Evolutionary conservation across 2,888 invertebrate genomes (phyloP).

Genomic region (Philonicus albiceps): DNA sequence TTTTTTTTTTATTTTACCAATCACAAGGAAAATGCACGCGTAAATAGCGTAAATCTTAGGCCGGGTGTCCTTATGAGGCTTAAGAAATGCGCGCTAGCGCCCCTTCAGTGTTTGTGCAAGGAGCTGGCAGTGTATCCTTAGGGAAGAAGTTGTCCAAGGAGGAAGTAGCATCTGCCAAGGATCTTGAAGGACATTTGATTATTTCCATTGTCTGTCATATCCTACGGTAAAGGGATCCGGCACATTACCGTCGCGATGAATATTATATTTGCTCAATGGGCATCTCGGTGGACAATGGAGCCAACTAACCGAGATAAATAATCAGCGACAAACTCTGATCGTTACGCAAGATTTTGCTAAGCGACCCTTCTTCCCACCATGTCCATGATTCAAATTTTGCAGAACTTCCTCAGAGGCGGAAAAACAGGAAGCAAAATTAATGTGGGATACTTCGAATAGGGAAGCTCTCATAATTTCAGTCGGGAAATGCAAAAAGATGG

Average conservation of each 20-base stretch:
- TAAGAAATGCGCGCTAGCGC: slow-evolving; percentile 30
- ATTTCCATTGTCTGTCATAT: slow-evolving; percentile 24
- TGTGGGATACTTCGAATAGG: background rate
- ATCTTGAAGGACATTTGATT: slow-evolving; percentile 39
- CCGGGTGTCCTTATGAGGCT: slow-evolving; percentile 13
- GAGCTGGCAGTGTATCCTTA: background rate
- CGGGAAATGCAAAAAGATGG: background rate
- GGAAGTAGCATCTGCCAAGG: slow-evolving; percentile 39
- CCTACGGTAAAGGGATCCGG: slow-evolving; percentile 16
- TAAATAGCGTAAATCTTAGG: slow-evolving; percentile 29
- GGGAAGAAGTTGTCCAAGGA: slow-evolving; percentile 23
- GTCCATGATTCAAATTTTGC: background rate
- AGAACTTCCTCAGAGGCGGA: background rate
- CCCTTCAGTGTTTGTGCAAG: slow-evolving; percentile 30
- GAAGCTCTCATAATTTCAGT: slow-evolving; percentile 10
- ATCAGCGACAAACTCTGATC: background rate
- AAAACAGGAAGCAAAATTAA: background rate
- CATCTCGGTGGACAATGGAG: slow-evolving; percentile 5
- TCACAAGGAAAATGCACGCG: slow-evolving; percentile 2
- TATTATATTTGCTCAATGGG: slow-evolving; percentile 35
- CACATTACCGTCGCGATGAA: slow-evolving; percentile 11
- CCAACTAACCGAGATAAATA: slow-evolving; percentile 37
- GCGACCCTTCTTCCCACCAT: background rate
- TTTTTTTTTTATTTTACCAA: background rate
- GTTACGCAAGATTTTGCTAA: background rate